phyloP scores from a whole-genome alignment of 2,888 invertebrate species.

The Pycnomerus fuliginosus region DNA sequence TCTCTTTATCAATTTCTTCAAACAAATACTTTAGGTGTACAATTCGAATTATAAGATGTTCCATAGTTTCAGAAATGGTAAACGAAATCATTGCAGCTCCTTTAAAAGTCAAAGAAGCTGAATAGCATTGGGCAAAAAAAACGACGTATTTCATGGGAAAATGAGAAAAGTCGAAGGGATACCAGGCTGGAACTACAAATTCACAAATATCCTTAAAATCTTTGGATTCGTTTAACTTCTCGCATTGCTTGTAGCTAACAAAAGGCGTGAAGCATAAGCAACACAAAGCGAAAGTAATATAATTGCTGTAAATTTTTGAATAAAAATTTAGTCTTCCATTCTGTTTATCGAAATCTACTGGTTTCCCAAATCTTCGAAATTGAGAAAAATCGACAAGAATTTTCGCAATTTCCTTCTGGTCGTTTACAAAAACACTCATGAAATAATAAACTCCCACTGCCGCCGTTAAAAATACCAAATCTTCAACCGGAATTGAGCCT shows the following conservation, averaged over 20 bases:
- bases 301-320: conserved; percentile 6
- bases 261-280: not conserved
- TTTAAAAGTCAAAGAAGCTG: conserved; percentile 9
- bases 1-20: not conserved
- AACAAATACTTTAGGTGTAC: conserved; percentile 6
- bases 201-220: conserved; percentile 13
- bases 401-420: conserved; percentile 7
- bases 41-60: conserved; percentile 9
- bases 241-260: conserved; percentile 4
- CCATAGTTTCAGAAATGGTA: conserved; percentile 2
- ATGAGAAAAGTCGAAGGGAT: conserved; percentile 10
- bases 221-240: conserved; percentile 2
- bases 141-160: conserved; percentile 8
- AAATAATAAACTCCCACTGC: conserved; percentile 15
- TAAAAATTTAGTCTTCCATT: conserved; percentile 4
- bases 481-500: no score
- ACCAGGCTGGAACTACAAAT: conserved; percentile 10
- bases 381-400: conserved; percentile 9
- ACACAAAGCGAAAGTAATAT: conserved; percentile 6
- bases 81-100: conserved; percentile 7
- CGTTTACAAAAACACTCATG: conserved; percentile 3
- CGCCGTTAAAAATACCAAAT: conserved; percentile 7
- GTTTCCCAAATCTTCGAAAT: conserved; percentile 5
- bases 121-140: conserved; percentile 10
- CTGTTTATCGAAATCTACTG: conserved; percentile 4